Conservation (phyloP, 1,140 invertebrate species). For the Zaprionus kolodkinae region DNA sequence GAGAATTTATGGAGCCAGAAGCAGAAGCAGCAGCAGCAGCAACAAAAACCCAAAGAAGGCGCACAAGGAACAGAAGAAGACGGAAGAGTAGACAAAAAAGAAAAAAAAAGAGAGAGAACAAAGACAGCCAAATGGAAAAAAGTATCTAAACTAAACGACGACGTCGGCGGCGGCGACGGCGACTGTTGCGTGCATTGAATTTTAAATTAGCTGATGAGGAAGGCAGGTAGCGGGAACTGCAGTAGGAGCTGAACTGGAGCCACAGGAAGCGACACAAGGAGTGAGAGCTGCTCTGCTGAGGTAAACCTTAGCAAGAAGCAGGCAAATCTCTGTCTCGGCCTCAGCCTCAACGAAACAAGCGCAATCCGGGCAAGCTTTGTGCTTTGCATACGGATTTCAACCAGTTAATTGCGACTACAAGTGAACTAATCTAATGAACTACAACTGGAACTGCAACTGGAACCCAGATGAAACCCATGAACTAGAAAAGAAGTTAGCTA, state of each 20-base stretch:
- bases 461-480: neutral
- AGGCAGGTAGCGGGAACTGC: neutral
- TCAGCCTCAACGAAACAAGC: slow-evolving; percentile 18
- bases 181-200: slow-evolving; percentile 81
- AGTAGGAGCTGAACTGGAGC: slow-evolving; percentile 5
- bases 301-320: slow-evolving; percentile 18
- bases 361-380: slow-evolving; percentile 51
- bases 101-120: slow-evolving; percentile 20
- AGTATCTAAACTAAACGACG: slow-evolving; percentile 64
- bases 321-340: slow-evolving; percentile 36
- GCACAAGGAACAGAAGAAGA: neutral
- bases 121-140: slow-evolving; percentile 12
- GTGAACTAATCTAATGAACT: slow-evolving; percentile 6
- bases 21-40: slow-evolving; percentile 15
- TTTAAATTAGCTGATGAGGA: slow-evolving; percentile 58
- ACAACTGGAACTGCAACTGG: neutral
- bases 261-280: neutral
- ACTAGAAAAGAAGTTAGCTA: neutral
- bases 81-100: slow-evolving; percentile 11
- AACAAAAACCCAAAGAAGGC: neutral
- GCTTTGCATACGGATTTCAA: slow-evolving; percentile 44
- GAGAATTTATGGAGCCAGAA: slow-evolving; percentile 52
- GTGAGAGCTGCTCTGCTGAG: neutral
- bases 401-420: slow-evolving; percentile 4
- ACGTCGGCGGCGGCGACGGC: slow-evolving; percentile 24